Conservation (phyloP, 2,888 invertebrate species). For the Argyresthia albistria region DNA sequence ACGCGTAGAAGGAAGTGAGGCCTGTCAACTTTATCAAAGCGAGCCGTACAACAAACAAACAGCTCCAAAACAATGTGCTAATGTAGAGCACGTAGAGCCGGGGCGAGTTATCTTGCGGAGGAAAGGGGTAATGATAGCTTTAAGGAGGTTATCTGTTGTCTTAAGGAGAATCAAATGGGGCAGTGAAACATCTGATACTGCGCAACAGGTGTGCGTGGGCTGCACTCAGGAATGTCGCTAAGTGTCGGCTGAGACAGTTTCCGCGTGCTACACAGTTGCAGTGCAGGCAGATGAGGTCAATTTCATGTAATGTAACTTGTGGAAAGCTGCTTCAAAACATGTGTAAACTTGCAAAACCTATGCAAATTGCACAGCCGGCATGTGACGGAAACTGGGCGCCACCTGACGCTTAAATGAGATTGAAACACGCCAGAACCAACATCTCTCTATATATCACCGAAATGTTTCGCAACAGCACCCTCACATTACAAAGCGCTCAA, state of each 20-base stretch:
- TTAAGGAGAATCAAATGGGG: background rate
- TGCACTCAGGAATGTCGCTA: constrained; percentile 21
- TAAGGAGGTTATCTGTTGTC: background rate
- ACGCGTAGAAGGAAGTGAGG: constrained; percentile 9
- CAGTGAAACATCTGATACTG: constrained; percentile 12
- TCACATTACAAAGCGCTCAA: too few relatives aligned
- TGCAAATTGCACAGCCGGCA: too few relatives aligned
- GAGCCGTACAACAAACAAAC: constrained; percentile 7
- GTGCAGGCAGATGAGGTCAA: background rate
- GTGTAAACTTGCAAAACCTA: constrained; percentile 6
- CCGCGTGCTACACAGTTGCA: constrained; percentile 17
- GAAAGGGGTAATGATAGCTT: background rate
- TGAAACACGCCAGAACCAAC: too few relatives aligned
- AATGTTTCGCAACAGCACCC: too few relatives aligned
- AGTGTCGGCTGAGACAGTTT: constrained; percentile 9
- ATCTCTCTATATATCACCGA: too few relatives aligned
- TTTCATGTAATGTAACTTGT: too few relatives aligned
- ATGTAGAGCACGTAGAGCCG: background rate
- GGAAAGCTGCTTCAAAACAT: too few relatives aligned
- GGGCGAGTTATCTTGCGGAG: background rate
- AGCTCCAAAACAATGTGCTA: constrained; percentile 1
- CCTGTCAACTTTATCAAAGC: constrained; percentile 22
- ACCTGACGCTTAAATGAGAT: too few relatives aligned
- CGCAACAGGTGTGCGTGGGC: constrained; percentile 37
- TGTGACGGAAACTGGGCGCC: too few relatives aligned